phyloP scores from a whole-genome alignment of 2,888 invertebrate genomes.

The Ptychoptera albimana region DNA sequence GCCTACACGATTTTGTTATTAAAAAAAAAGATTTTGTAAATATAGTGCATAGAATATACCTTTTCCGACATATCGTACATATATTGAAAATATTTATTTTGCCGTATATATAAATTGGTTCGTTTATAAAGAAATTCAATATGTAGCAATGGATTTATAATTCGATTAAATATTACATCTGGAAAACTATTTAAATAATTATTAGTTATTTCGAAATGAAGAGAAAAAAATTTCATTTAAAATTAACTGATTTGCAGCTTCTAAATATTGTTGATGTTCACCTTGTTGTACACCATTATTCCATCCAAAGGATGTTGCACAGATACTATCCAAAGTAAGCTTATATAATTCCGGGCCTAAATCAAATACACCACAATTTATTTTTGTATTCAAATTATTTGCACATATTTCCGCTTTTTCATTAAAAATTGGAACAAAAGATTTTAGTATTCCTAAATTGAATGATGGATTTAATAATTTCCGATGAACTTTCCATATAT shows the following conservation, averaged over 20 bases:
- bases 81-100: neutral
- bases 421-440: slow-evolving; percentile 8
- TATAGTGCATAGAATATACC: neutral
- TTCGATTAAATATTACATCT: neutral
- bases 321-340: slow-evolving; percentile 7
- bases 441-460: slow-evolving; percentile 5
- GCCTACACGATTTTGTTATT: neutral
- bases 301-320: neutral
- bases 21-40: no score
- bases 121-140: neutral
- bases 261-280: neutral
- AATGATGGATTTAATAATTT: slow-evolving; percentile 9
- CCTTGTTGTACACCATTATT: neutral
- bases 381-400: neutral
- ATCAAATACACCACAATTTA: slow-evolving; percentile 3
- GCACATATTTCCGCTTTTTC: slow-evolving; percentile 3
- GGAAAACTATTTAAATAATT: no score
- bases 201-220: no score
- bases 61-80: neutral
- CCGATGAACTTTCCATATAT: slow-evolving; percentile 7
- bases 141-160: neutral
- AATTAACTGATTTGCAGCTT: no score
- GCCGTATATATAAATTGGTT: neutral
- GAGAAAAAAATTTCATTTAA: no score
- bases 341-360: neutral